Conservation (phyloP, 2,113 vertebrate genomes). For the Chaetodon trifascialis region DNA sequence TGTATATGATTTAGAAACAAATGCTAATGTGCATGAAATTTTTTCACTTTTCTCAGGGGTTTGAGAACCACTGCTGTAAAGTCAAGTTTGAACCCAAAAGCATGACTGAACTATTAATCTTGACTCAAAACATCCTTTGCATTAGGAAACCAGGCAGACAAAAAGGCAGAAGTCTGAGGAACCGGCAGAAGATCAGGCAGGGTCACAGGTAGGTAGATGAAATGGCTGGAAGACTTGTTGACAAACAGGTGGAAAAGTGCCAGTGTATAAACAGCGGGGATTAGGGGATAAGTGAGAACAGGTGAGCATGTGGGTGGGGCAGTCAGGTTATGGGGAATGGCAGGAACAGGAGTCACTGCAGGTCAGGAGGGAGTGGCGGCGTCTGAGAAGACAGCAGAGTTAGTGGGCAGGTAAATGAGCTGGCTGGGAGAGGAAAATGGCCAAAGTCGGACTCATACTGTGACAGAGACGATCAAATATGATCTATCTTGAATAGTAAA, state of each 20-base stretch:
- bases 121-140: background rate
- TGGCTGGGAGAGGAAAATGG: background rate
- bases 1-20: too few species aligned
- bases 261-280: background rate
- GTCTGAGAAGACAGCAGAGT: background rate
- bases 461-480: background rate
- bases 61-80: background rate
- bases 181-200: too few species aligned
- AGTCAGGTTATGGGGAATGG: background rate
- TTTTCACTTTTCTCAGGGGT: too few species aligned
- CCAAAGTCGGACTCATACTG: background rate
- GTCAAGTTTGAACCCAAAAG: background rate
- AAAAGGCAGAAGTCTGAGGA: background rate
- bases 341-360: background rate
- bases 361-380: background rate
- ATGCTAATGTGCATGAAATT: too few species aligned
- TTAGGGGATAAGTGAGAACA: background rate
- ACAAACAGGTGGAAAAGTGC: background rate
- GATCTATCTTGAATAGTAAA: background rate
- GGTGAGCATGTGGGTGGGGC: background rate
- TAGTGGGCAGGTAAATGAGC: background rate
- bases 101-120: background rate
- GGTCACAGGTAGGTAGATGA: background rate
- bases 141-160: background rate
- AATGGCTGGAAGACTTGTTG: background rate